Base-by-base conservation (phyloP, 1,140 invertebrate genomes). In the Adelges cooleyi region DNA sequence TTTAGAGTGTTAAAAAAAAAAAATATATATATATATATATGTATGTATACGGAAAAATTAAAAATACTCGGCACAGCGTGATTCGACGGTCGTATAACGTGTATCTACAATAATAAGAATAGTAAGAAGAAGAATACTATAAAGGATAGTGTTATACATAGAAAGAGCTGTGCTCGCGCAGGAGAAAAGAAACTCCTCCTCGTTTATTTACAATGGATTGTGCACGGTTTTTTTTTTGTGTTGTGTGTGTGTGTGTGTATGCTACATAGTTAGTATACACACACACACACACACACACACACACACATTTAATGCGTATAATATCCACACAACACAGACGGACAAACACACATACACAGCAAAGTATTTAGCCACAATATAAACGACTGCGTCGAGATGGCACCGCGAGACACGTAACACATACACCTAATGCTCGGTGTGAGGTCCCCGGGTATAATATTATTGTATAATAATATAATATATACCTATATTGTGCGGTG, bases 131-230 rank as follows among this genome's bases (percentile, higher is more conserved):
- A 2, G 22, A n/a, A 9, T n/a, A n/a, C n/a, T n/a, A n/a, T 15
- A 22, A 23, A 22, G 23, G 11, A n/a, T 15, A 23, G 13, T n/a
- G 13, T n/a, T 2, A n/a, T n/a, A n/a, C 11, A 51, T 15, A 20
- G 9, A 9, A 23, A 15, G n/a, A n/a, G n/a, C n/a, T n/a, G n/a
- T n/a, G n/a, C n/a, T n/a, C n/a, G n/a, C n/a, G n/a, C n/a, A n/a
- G n/a, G 13, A 22, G 38, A 18, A 36, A 36, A 36, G n/a, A 38
- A 54, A 40, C 22, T 54, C 38, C 52, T 54, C 33, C 5, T 54
- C 52, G 36, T 54, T 54, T 54, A 54, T 54, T 54, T 40, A 54
- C 52, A 54, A 54, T 23, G 52, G 42, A 54, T 54, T 54, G 52
- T 54, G 33, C 52, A 38, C 52, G 52, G 52, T 9, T 22, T 20